Evolutionary conservation across 2,888 invertebrate species (phyloP).

Genomic region (Brenthis ino): DNA sequence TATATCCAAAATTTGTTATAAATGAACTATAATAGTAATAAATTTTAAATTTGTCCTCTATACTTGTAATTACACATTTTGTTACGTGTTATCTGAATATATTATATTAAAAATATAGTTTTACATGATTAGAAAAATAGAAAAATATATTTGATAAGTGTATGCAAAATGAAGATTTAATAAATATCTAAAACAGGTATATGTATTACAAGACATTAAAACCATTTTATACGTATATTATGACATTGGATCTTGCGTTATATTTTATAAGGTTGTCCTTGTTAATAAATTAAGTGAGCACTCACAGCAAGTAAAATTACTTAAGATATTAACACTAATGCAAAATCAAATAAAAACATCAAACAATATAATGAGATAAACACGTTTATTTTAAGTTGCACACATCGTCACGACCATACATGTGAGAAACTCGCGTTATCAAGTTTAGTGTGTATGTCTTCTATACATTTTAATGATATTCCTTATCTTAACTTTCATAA

Average conservation of each 20-base stretch:
- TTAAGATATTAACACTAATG: conserved; percentile 27
- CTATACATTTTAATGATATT: conserved; percentile 33
- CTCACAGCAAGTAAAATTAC: conserved; percentile 14
- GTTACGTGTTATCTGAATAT: too few relatives aligned
- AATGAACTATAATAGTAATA: too few relatives aligned
- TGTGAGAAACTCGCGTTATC: conserved; percentile 51
- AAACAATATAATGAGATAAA: conserved; percentile 68
- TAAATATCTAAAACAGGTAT: too few relatives aligned
- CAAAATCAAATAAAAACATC: conserved; percentile 59
- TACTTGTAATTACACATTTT: too few relatives aligned
- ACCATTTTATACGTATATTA: not conserved
- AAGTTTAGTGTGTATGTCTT: conserved; percentile 23
- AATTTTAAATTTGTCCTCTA: too few relatives aligned
- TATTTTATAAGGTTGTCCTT: conserved; percentile 20
- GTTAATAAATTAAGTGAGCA: conserved; percentile 25
- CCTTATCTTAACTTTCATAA: conserved; percentile 37
- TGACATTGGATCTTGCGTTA: conserved; percentile 2
- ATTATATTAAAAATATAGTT: too few relatives aligned
- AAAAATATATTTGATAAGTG: too few relatives aligned
- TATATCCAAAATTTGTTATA: too few relatives aligned
- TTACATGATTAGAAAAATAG: too few relatives aligned
- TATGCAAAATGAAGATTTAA: too few relatives aligned
- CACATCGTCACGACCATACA: conserved; percentile 53
- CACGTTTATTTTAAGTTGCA: conserved; percentile 71
- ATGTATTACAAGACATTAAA: too few relatives aligned